phyloP scores from a whole-genome alignment of 1,140 invertebrate genomes.

The Anastrepha ludens region DNA sequence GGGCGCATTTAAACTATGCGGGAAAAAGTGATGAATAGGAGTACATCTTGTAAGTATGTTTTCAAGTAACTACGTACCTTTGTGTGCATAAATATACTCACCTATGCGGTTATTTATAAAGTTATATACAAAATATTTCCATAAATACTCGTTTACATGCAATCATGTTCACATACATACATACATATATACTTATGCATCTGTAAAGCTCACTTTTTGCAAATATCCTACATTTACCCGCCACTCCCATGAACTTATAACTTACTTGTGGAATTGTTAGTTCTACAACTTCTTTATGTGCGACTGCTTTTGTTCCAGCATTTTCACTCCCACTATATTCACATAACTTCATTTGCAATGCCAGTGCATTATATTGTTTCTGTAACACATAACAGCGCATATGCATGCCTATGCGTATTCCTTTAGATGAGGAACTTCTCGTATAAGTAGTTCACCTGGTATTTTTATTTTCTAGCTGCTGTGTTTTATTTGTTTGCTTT shows the following conservation, averaged over 20 bases:
- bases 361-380: constrained; percentile 11
- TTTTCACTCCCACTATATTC: too few species aligned
- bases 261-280: background rate
- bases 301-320: too few species aligned
- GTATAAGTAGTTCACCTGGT: background rate
- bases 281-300: too few species aligned
- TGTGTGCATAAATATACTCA: too few species aligned
- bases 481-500: background rate
- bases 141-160: too few species aligned
- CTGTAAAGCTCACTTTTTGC: background rate
- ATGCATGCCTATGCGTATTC: background rate
- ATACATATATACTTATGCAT: background rate
- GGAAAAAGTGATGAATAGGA: too few species aligned
- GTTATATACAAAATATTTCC: too few species aligned
- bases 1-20: too few species aligned
- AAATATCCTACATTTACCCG: background rate
- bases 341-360: constrained; percentile 21
- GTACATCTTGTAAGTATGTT: too few species aligned
- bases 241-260: background rate
- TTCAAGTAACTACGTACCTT: too few species aligned
- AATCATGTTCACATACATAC: background rate
- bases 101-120: too few species aligned
- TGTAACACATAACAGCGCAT: background rate
- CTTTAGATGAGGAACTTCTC: background rate
- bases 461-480: background rate